These are phyloP conservation scores for Lissocephala sabroskyi DNA, from an alignment of 2,888 invertebrate species.

Conservation along the genomic window DNA sequence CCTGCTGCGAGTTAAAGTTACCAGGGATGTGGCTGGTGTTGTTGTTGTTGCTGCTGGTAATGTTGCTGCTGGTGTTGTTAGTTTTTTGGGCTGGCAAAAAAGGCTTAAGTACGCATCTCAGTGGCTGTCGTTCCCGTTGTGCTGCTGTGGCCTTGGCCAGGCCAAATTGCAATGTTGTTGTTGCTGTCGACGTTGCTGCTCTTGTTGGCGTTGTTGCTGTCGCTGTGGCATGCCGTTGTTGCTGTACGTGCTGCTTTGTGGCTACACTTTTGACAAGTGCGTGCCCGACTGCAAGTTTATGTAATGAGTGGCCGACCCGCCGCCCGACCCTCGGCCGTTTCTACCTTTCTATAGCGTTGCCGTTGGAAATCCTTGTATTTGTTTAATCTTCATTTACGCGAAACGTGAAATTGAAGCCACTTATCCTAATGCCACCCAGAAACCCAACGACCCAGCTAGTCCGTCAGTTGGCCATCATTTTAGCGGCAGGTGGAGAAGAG, in stretches of 20 bases:
- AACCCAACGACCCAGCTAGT: no score
- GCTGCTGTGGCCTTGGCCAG: conserved; percentile 36
- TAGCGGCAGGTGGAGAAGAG: no score
- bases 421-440: conserved; percentile 17
- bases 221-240: no score
- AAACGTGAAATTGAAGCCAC: conserved; percentile 13
- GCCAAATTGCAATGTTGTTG: conserved; percentile 31
- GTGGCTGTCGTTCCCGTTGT: conserved; percentile 27
- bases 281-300: conserved; percentile 13
- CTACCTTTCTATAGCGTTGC: no score
- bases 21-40: neutral
- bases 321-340: no score
- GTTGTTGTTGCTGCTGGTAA: neutral
- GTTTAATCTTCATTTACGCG: conserved; percentile 24
- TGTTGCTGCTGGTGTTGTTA: neutral
- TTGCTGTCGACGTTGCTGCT: conserved; percentile 11
- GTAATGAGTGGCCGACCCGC: no score
- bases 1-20: conserved; percentile 49
- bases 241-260: conserved; percentile 43
- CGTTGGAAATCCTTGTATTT: conserved; percentile 22
- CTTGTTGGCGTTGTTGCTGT: neutral
- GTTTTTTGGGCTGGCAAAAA: conserved; percentile 23
- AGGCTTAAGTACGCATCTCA: conserved; percentile 56
- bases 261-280: conserved; percentile 54
- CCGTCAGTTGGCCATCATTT: no score